A percentile compares a stretch with the other conserved stretches of the same genome.
Conservation (phyloP, 2,888 invertebrate genomes). For the Volucella inflata region DNA sequence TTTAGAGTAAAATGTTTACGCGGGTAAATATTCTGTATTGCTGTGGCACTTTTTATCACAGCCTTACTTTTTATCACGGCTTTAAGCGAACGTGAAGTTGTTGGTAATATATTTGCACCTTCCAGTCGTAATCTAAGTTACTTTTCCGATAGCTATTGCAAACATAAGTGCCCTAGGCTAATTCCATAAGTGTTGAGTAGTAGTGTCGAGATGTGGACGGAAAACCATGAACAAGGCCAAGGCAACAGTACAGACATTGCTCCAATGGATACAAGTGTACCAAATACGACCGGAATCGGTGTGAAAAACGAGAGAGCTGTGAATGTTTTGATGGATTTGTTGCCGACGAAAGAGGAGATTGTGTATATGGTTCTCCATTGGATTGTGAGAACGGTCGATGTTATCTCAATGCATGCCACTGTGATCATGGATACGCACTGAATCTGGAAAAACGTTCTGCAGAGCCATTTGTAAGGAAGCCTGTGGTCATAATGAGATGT, state of each 20-base stretch:
- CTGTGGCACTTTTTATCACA: slow-evolving; percentile 27
- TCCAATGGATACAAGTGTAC: slow-evolving; percentile 88
- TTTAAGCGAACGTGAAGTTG: slow-evolving; percentile 55
- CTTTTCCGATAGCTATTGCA: slow-evolving; percentile 25
- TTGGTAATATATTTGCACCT: slow-evolving; percentile 76
- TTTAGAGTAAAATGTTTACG: slow-evolving; percentile 37
- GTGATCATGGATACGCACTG: slow-evolving; percentile 83
- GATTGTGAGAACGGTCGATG: slow-evolving; percentile 89
- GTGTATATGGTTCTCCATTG: slow-evolving; percentile 88
- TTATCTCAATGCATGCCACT: slow-evolving; percentile 86
- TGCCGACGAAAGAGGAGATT: slow-evolving; percentile 82
- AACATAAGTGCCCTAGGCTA: slow-evolving; percentile 76
- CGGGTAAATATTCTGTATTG: background rate
- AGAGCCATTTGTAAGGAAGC: slow-evolving; percentile 80
- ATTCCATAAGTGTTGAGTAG: slow-evolving; percentile 79
- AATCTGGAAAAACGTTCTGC: slow-evolving; percentile 81
- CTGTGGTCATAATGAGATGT: slow-evolving; percentile 81
- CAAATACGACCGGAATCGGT: slow-evolving; percentile 85
- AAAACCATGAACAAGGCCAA: slow-evolving; percentile 75
- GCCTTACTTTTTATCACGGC: slow-evolving; percentile 18
- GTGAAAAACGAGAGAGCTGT: slow-evolving; percentile 84
- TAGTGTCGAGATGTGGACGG: slow-evolving; percentile 62
- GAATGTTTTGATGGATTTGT: slow-evolving; percentile 81
- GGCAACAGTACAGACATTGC: slow-evolving; percentile 85
- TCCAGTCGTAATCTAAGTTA: slow-evolving; percentile 68